phyloP scores from a whole-genome alignment of 2,797 vertebrate species.

The Chiloscyllium punctatum region DNA sequence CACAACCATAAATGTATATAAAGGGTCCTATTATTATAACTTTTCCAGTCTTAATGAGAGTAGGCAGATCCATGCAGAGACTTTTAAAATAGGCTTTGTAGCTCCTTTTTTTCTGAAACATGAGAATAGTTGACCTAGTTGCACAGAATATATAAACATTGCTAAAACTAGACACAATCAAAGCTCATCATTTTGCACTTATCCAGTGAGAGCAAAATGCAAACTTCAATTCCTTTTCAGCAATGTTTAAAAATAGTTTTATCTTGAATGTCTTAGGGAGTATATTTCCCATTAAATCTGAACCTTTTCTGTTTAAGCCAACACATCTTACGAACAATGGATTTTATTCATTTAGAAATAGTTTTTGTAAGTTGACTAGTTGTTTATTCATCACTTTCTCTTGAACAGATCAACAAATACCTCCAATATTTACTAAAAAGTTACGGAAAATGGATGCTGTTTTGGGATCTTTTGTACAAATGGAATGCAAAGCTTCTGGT shows the following conservation, averaged over 20 bases:
- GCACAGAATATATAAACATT: no score
- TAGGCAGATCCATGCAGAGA: background rate
- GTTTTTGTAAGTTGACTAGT: background rate
- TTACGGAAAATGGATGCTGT: slow-evolving; percentile 80
- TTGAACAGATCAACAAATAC: slow-evolving; percentile 86
- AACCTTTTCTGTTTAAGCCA: background rate
- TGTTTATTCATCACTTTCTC: slow-evolving; percentile 45
- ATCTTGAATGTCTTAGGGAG: background rate
- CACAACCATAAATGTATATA: slow-evolving; percentile 30
- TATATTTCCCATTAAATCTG: background rate
- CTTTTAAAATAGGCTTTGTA: no score
- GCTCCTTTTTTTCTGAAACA: no score
- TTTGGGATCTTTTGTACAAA: slow-evolving; percentile 78
- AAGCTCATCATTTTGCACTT: no score
- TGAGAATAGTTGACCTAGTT: no score
- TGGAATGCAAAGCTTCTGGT: slow-evolving; percentile 88
- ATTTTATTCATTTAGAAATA: background rate
- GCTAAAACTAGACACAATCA: no score
- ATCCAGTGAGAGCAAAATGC: no score
- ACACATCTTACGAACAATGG: background rate
- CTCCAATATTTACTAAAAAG: slow-evolving; percentile 86
- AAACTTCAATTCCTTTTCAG: no score
- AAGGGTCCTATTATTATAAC: background rate
- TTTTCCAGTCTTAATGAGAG: background rate
- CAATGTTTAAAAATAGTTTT: background rate